A percentile compares a stretch with the other conserved stretches of the same genome.
Conservation (phyloP, 2,797 vertebrate genomes). For the Tauraco hartlaubi region DNA sequence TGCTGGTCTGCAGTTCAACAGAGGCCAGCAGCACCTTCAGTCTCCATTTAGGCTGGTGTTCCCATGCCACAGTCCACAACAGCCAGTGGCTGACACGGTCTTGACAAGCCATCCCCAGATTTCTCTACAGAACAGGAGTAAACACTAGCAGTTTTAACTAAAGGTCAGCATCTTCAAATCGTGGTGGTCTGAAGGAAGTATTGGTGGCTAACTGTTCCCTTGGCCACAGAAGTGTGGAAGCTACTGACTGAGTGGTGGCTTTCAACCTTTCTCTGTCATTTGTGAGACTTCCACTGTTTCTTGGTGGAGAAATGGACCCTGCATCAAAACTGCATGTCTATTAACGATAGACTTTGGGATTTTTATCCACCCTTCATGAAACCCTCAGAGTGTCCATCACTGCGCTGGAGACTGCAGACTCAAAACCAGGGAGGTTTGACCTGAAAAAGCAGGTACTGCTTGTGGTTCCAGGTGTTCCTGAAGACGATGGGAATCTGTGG, state of each 20-base stretch:
- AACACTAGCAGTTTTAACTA: not conserved
- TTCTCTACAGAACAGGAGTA: not conserved
- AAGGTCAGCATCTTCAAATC: not conserved
- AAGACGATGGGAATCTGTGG: fast-evolving
- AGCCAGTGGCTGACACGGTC: not conserved
- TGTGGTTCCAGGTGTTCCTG: not conserved
- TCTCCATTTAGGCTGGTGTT: not conserved
- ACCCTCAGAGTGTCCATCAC: fast-evolving
- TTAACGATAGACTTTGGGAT: not conserved
- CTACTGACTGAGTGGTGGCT: not conserved
- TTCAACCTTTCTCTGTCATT: not conserved
- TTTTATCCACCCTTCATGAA: not conserved
- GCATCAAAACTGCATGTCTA: fast-evolving
- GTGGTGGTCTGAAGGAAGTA: not conserved
- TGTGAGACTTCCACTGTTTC: not conserved
- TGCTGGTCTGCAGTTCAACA: fast-evolving
- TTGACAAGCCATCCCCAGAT: not conserved
- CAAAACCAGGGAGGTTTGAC: not conserved
- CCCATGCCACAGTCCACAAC: not conserved
- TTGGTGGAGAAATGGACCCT: not conserved
- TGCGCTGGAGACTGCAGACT: not conserved
- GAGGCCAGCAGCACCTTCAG: not conserved
- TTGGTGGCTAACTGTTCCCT: not conserved
- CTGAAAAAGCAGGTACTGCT: not conserved
- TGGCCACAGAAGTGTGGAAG: not conserved